Conservation (phyloP, 1,140 invertebrate species). For the Drosophila nannoptera region DNA sequence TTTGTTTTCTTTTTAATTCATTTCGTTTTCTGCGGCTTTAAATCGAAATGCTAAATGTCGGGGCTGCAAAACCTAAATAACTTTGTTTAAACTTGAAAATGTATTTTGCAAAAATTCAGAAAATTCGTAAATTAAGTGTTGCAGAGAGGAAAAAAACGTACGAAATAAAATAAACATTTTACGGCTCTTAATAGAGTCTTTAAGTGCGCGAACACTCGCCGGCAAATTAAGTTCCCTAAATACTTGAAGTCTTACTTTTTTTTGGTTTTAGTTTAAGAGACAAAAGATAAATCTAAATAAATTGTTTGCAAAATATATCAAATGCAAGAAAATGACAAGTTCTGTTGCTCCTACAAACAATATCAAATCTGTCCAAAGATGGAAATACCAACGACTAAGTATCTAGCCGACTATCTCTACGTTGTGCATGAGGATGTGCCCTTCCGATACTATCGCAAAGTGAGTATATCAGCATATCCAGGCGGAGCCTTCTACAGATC, state of each 20-base stretch:
- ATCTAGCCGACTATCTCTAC: constrained; percentile 79
- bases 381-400: constrained; percentile 78
- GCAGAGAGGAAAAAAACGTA: not conserved
- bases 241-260: not conserved
- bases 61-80: constrained; percentile 27
- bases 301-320: constrained; percentile 56
- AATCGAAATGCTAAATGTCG: constrained; percentile 50
- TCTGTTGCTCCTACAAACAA: constrained; percentile 69
- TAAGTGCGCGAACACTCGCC: not conserved
- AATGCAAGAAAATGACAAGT: constrained; percentile 79
- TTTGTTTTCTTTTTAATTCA: constrained; percentile 8
- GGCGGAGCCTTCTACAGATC: no score
- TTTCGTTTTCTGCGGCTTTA: constrained; percentile 17
- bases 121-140: no score
- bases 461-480: constrained; percentile 44
- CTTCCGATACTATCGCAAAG: constrained; percentile 79
- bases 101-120: not conserved
- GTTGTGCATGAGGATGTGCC: constrained; percentile 78
- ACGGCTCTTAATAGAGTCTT: not conserved
- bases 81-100: constrained; percentile 7
- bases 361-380: constrained; percentile 79
- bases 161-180: not conserved
- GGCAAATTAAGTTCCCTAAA: not conserved
- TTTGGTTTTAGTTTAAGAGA: constrained; percentile 1
- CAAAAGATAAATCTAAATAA: constrained; percentile 9